Evolutionary conservation across 2,888 invertebrate genomes (phyloP).

Genomic region (Cantharis nigra): DNA sequence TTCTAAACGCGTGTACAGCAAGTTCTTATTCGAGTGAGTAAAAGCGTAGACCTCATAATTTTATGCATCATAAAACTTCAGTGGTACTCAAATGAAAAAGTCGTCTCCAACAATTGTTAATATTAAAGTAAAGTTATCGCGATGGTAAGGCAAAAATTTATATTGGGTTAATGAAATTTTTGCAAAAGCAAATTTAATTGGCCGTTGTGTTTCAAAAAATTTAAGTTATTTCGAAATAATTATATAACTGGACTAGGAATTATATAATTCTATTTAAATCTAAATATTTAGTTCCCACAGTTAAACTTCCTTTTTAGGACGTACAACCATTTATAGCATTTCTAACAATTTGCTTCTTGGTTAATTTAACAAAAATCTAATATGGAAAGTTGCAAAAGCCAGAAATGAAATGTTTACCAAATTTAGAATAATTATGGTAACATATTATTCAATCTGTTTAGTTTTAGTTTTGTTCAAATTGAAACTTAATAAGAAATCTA

Average conservation of each 20-base stretch:
- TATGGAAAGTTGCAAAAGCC: background rate
- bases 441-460: background rate
- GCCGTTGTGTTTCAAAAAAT: background rate
- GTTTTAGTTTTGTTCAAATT: background rate
- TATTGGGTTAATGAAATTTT: background rate
- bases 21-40: background rate
- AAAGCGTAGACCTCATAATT: background rate
- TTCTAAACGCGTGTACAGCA: background rate
- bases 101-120: background rate
- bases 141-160: background rate
- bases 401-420: background rate
- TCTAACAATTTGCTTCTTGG: conserved; percentile 1
- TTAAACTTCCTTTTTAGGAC: background rate
- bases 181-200: background rate
- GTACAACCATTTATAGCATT: background rate
- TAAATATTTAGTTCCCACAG: background rate
- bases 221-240: background rate
- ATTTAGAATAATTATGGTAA: background rate
- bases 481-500: background rate
- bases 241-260: background rate
- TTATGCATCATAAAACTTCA: background rate
- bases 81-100: background rate
- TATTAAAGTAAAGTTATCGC: background rate
- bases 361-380: conserved; percentile 1
- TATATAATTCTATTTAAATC: conserved; percentile 2